Evolutionary conservation across 1,140 invertebrate genomes (phyloP).

Genomic region (Drosophila mojavensis): DNA sequence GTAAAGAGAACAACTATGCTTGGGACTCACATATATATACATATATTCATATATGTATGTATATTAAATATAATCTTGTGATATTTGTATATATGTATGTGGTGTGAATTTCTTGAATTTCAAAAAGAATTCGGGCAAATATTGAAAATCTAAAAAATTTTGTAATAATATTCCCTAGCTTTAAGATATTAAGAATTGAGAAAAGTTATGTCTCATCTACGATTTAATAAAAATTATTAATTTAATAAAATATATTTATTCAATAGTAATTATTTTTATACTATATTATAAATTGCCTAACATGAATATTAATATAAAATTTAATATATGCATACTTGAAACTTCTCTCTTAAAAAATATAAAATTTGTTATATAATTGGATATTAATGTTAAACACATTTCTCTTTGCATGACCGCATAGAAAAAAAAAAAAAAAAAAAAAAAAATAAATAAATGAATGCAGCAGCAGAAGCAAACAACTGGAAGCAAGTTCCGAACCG

Average conservation of each 20-base stretch:
- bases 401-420: not conserved
- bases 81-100: too few relatives aligned
- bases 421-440: conserved; percentile 23
- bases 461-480: conserved; percentile 31
- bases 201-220: too few relatives aligned
- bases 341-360: not conserved
- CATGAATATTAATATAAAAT: not conserved
- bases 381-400: conserved; percentile 12
- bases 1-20: too few relatives aligned
- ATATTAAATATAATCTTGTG: too few relatives aligned
- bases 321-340: conserved; percentile 12
- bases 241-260: not conserved
- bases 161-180: too few relatives aligned
- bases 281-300: not conserved
- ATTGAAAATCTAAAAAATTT: too few relatives aligned
- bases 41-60: too few relatives aligned
- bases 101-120: too few relatives aligned
- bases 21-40: too few relatives aligned
- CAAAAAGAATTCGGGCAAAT: too few relatives aligned
- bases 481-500: conserved; percentile 51
- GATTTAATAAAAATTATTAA: too few relatives aligned
- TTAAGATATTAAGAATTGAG: too few relatives aligned
- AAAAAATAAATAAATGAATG: conserved; percentile 5
- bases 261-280: not conserved
- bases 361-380: not conserved